A percentile compares a stretch with the other conserved stretches of the same genome.
Conservation (phyloP, 2,888 invertebrate genomes). For the Suillia variegata region DNA sequence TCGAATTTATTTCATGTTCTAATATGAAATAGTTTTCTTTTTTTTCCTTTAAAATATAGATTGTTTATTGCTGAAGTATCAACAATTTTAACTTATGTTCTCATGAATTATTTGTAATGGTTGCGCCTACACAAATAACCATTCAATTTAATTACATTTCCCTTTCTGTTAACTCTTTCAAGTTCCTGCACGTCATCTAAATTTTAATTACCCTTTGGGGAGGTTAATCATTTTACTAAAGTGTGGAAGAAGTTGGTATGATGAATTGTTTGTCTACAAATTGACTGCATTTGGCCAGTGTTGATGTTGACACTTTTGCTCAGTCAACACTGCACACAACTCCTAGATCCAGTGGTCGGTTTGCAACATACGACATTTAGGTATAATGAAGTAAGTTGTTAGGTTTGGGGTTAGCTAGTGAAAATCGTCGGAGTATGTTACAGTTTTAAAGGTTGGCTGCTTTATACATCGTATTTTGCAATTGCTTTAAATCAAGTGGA, state of each 20-base stretch:
- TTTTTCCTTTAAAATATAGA: too few relatives aligned
- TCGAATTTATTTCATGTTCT: too few relatives aligned
- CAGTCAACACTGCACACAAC: conserved; percentile 21
- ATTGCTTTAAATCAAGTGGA: too few relatives aligned
- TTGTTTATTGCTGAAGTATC: too few relatives aligned
- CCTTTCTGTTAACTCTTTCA: too few relatives aligned
- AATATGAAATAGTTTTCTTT: too few relatives aligned
- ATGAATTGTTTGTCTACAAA: conserved; percentile 32
- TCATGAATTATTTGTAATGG: too few relatives aligned
- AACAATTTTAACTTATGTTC: too few relatives aligned
- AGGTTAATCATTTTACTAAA: conserved; percentile 21
- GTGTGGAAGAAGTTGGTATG: conserved; percentile 11
- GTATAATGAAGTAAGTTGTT: background rate
- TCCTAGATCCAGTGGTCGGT: background rate
- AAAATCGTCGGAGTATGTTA: background rate
- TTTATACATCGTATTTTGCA: too few relatives aligned
- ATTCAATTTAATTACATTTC: too few relatives aligned
- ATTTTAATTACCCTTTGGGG: conserved; percentile 35
- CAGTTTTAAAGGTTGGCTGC: too few relatives aligned
- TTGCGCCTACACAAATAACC: too few relatives aligned
- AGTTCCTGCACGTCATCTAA: conserved; percentile 20
- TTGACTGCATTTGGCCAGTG: conserved; percentile 35
- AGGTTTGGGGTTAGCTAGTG: background rate
- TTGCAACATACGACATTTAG: background rate
- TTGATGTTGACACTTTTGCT: conserved; percentile 34